These are phyloP conservation scores for Orthonychiurus folsomi DNA, from an alignment of 2,888 invertebrate genomes.

Conservation along the genomic window DNA sequence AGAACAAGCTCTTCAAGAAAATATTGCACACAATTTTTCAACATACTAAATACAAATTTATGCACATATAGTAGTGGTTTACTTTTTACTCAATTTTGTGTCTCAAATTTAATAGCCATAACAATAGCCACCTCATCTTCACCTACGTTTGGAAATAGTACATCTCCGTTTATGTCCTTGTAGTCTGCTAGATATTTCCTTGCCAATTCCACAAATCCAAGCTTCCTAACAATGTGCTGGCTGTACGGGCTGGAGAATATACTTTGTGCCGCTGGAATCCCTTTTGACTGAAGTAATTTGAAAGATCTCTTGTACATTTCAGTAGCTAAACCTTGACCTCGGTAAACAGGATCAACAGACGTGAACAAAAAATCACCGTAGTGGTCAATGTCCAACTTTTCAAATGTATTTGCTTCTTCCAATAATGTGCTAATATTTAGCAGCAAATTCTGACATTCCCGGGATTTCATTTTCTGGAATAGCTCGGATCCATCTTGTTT, in stretches of 20 bases:
- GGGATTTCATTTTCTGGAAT: background rate
- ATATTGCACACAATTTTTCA: too few species aligned
- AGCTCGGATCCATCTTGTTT: background rate
- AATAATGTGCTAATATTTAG: background rate
- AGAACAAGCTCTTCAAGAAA: too few species aligned
- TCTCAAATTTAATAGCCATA: too few species aligned
- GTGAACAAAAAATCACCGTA: constrained; percentile 6
- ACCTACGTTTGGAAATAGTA: background rate
- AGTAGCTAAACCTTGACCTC: constrained; percentile 5
- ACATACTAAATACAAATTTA: too few species aligned
- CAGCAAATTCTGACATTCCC: background rate
- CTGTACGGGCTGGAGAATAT: constrained; percentile 8
- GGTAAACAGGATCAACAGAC: constrained; percentile 7
- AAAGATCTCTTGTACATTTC: constrained; percentile 7
- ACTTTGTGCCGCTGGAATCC: background rate
- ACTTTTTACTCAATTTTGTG: too few species aligned
- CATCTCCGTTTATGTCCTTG: background rate
- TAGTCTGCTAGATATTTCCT: background rate
- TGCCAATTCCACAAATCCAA: constrained; percentile 5
- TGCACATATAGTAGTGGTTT: too few species aligned
- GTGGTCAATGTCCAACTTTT: constrained; percentile 6
- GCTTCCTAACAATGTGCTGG: background rate
- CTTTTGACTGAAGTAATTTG: constrained; percentile 1
- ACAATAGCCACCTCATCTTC: background rate
- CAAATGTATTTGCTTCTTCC: background rate